Percentiles rank a stretch among this genome's conserved stretches.
Conservation (phyloP, 2,797 vertebrate species). For the Diplodus puntazzo region DNA sequence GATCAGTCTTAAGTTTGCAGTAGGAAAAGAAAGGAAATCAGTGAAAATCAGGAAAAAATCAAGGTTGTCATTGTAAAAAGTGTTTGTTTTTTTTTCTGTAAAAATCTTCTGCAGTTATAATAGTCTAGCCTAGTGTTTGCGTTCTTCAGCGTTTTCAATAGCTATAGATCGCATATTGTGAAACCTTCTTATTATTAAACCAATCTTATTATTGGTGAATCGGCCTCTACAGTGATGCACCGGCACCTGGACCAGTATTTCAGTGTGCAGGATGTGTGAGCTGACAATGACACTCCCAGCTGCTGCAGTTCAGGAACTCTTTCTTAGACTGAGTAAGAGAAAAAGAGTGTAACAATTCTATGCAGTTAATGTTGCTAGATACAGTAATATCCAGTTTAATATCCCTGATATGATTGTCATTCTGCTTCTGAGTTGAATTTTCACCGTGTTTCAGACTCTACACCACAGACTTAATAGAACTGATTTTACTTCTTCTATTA, state of each 20-base stretch:
- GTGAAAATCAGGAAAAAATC: neutral
- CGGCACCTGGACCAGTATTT: neutral
- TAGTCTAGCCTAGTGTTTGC: neutral
- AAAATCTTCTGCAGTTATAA: neutral
- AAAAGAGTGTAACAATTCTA: neutral
- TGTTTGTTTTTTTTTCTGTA: neutral
- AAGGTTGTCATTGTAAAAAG: neutral
- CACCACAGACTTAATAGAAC: neutral
- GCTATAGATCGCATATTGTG: neutral
- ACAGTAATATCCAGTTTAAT: neutral
- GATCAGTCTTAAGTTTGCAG: neutral
- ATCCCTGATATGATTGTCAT: neutral
- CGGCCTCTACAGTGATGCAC: neutral
- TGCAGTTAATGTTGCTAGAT: neutral
- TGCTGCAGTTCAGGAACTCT: slow-evolving; percentile 12
- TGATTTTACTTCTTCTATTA: neutral
- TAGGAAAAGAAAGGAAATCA: neutral
- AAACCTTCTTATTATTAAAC: too few relatives aligned
- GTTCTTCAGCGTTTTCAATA: neutral
- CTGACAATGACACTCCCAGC: slow-evolving; percentile 39
- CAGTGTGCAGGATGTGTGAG: neutral
- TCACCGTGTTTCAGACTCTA: neutral
- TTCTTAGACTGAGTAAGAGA: slow-evolving; percentile 19
- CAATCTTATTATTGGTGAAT: neutral
- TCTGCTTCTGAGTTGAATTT: neutral